Conservation (phyloP, 2,888 invertebrate species). For the Drosophila anceps region DNA sequence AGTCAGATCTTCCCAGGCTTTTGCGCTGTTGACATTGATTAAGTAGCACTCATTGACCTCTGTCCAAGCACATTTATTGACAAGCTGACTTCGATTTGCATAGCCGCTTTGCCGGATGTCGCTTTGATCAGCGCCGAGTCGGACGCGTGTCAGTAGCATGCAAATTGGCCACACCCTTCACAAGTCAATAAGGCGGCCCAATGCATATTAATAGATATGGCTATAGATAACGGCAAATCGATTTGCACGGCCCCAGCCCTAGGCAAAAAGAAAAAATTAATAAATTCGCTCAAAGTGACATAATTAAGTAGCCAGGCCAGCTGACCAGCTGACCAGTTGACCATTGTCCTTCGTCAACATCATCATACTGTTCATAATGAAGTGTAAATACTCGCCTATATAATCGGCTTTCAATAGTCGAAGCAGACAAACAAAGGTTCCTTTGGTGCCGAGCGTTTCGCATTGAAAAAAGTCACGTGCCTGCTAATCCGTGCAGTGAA, state of each 20-base stretch:
- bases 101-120: conserved; percentile 29
- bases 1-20: conserved; percentile 55
- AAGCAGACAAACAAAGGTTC: conserved; percentile 49
- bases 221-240: conserved; percentile 65
- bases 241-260: conserved; percentile 60
- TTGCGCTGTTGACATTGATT: conserved; percentile 62
- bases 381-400: conserved; percentile 68
- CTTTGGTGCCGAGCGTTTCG: conserved; percentile 39
- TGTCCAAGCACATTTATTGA: conserved; percentile 74
- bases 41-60: conserved; percentile 74
- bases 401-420: conserved; percentile 72
- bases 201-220: conserved; percentile 45
- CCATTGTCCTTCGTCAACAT: conserved; percentile 39
- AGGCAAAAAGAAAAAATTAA: conserved; percentile 48
- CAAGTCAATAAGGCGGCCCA: conserved; percentile 42
- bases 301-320: conserved; percentile 61
- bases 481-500: conserved; percentile 70
- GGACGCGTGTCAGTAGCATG: conserved; percentile 72
- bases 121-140: conserved; percentile 42
- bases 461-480: conserved; percentile 76
- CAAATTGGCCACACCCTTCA: conserved; percentile 73
- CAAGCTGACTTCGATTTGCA: conserved; percentile 63
- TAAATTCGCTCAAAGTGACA: conserved; percentile 72
- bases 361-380: conserved; percentile 58
- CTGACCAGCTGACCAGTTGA: conserved; percentile 51